Evolutionary conservation across 2,888 invertebrate species (phyloP).

Genomic region (Cryptocephalus primarius): DNA sequence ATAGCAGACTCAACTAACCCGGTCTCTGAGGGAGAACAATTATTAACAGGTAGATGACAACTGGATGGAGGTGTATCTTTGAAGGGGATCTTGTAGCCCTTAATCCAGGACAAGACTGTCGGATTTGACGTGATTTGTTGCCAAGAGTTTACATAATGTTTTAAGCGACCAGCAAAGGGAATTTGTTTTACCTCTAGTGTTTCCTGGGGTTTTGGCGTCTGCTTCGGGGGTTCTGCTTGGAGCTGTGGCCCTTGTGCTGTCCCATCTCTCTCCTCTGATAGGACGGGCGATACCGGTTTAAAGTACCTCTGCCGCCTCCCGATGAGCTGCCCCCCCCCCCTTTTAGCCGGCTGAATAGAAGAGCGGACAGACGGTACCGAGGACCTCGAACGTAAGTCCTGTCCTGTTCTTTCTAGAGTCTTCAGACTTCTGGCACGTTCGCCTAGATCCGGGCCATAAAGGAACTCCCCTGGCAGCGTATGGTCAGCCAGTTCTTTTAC

Average conservation of each 20-base stretch:
- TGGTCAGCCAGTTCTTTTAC: slow-evolving; percentile 4
- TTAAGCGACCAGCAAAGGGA: slow-evolving; percentile 1
- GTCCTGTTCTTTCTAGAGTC: slow-evolving; percentile 4
- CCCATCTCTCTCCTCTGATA: slow-evolving; percentile 1
- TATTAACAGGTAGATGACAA: background rate
- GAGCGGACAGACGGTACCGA: background rate
- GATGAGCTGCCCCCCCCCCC: background rate
- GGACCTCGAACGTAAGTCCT: background rate
- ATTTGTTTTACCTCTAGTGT: slow-evolving; percentile 1
- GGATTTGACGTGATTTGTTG: slow-evolving; percentile 2
- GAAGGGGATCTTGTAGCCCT: slow-evolving; percentile 3
- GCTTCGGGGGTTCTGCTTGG: background rate
- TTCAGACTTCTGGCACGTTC: slow-evolving; percentile 4
- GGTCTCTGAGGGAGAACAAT: background rate
- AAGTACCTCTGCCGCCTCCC: background rate
- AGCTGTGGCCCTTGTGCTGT: slow-evolving; percentile 4
- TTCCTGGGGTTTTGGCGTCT: background rate
- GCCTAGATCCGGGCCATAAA: slow-evolving; percentile 6
- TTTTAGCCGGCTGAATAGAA: background rate
- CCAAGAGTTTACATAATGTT: slow-evolving; percentile 1
- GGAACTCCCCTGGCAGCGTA: slow-evolving; percentile 1
- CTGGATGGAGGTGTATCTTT: background rate
- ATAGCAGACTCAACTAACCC: too few species aligned
- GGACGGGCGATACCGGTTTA: slow-evolving; percentile 6
- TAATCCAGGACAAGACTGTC: slow-evolving; percentile 4